A percentile compares a stretch with the other conserved stretches of the same genome.
Conservation (phyloP, 2,797 vertebrate genomes). For the Discoglossus pictus region DNA sequence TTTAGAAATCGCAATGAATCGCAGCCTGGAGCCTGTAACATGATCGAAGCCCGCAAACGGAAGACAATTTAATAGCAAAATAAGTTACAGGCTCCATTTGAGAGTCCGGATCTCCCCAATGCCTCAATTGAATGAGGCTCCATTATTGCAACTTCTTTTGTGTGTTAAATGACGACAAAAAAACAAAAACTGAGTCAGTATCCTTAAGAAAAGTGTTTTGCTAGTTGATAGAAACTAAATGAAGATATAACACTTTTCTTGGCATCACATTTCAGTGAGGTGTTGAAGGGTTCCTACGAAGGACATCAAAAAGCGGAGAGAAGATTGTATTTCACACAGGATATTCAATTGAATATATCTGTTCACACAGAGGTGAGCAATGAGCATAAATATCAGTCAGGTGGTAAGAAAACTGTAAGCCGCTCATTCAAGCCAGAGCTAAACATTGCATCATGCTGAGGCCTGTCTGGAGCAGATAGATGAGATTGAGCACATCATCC, state of each 20-base stretch:
- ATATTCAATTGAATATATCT: conserved; percentile 4
- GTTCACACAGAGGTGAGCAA: conserved; percentile 24
- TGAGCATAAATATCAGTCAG: conserved; percentile 19
- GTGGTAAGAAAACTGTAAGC: conserved; percentile 5
- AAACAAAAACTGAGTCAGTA: too few species aligned
- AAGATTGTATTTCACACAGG: neutral
- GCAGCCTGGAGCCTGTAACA: too few species aligned
- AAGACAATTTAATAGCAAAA: too few species aligned
- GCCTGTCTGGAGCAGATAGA: neutral
- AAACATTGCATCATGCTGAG: neutral
- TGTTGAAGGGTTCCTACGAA: neutral
- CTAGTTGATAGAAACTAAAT: neutral
- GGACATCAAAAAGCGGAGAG: neutral
- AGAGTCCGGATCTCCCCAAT: too few species aligned
- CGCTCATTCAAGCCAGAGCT: neutral
- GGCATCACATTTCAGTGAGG: too few species aligned
- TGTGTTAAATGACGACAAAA: too few species aligned
- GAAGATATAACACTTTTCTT: neutral
- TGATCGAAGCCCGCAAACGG: too few species aligned
- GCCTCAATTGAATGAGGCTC: too few species aligned
- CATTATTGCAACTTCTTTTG: too few species aligned
- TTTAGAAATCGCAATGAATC: too few species aligned
- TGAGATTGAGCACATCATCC: too few species aligned
- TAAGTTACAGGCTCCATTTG: too few species aligned
- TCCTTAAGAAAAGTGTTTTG: neutral